These are phyloP conservation scores for Bettongia penicillata DNA, from an alignment of 2,113 vertebrate species.

Conservation along the genomic window DNA sequence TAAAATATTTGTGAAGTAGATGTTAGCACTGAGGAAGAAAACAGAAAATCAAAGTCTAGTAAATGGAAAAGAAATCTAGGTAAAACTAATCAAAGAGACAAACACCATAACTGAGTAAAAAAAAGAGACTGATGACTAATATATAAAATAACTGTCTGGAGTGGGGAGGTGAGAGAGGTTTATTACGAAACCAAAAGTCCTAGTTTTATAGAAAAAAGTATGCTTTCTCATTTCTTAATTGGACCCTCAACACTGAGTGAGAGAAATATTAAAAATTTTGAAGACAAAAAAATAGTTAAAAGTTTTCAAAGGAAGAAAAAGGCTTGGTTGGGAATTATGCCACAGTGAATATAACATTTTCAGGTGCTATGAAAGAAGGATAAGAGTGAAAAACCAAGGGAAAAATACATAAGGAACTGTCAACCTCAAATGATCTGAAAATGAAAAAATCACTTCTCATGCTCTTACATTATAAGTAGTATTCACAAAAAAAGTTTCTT, in stretches of 20 bases:
- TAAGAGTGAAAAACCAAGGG: not conserved
- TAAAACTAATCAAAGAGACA: not conserved
- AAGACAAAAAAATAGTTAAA: conserved; percentile 1
- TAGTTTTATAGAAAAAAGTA: not conserved
- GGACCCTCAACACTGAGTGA: not conserved
- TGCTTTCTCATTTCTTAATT: not conserved
- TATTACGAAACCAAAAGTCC: not conserved
- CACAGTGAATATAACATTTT: not conserved
- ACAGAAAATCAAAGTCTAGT: conserved; percentile 5
- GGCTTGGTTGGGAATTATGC: not conserved
- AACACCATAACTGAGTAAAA: fast-evolving
- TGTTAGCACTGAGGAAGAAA: not conserved
- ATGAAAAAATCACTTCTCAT: conserved; percentile 4
- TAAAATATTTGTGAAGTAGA: fast-evolving
- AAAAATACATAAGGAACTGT: conserved; percentile 7
- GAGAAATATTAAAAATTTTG: not conserved
- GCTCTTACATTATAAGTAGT: not conserved
- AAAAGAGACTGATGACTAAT: not conserved
- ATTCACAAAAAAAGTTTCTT: conserved; percentile 38
- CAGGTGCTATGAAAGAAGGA: not conserved
- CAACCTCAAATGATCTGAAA: not conserved
- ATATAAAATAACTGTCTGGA: not conserved
- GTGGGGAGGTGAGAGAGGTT: not conserved
- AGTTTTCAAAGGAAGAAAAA: conserved; percentile 5
- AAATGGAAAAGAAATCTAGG: not conserved